Evolutionary conservation across 2,888 invertebrate species (phyloP), one percentile per base, ranked within the genome.

Genomic region (Idaea dimidiata): DNA sequence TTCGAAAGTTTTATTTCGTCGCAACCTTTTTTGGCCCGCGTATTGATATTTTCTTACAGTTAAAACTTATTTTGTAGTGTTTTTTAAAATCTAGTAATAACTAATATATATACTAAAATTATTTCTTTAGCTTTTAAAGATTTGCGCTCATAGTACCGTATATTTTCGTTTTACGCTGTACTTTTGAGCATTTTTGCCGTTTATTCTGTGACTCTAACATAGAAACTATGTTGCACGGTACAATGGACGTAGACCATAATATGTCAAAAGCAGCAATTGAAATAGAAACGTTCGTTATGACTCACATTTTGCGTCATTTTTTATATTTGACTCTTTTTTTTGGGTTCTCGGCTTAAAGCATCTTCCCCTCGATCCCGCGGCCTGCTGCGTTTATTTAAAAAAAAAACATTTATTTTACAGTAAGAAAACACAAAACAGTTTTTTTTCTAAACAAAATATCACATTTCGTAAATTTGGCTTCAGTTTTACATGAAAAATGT

Each of bases 11-110:
- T 66, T 59, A 62, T 61, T 64, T 70, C 64, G 69, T 81, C 83
- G 83, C 87, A 83, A 88, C 88, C 88, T 64, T 76, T 67, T 81
- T 89, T 89, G 89, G 91, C 91, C 91, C 91, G 91, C 91, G 90
- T 91, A 87, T 77, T 84, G 84, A 87, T 86, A 86, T 74, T 65
- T 70, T 64, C 78, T 83, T 85, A 83, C 0, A 60, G 17, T 77
- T 80, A 81, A 60, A 74, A 73, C 63, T 64, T 71, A 75, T 67
- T 16, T 33, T 43, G 8, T 43, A 43, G 43, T 43, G 43, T 43
- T 43, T 43, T 33, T 43, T 43, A 8, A 14, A 43, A 10, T 43
- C 64, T 71, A 72, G 61, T 63, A 64, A 75, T 67, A 78, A 77
- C 77, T 77, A 86, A 84, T 85, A 86, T 87, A 86, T 84, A 78